Conservation (phyloP, 2,888 invertebrate genomes). For the Conus canariensis region DNA sequence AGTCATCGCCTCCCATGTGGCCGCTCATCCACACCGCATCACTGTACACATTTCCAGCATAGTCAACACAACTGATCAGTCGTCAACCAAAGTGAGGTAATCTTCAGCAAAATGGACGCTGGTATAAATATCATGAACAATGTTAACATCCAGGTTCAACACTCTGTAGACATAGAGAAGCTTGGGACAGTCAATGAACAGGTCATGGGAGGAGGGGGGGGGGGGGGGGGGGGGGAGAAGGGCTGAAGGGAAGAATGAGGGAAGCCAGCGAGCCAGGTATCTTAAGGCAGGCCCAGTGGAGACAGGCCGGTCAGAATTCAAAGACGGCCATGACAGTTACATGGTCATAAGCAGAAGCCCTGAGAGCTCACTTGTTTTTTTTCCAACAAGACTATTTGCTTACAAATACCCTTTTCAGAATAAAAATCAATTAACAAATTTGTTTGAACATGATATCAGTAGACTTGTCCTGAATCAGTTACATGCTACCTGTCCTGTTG, state of each 20-base stretch:
- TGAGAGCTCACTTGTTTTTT: not conserved
- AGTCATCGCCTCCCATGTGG: not conserved
- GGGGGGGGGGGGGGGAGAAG: not conserved
- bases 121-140: slow-evolving; percentile 28
- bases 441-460: too few species aligned
- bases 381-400: too few species aligned
- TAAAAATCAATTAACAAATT: too few species aligned
- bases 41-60: not conserved
- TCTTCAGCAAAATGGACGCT: slow-evolving; percentile 17
- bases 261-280: not conserved
- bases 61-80: not conserved
- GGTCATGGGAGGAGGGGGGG: not conserved
- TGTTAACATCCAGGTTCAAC: slow-evolving; percentile 6
- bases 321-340: not conserved
- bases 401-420: too few species aligned
- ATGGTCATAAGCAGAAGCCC: not conserved
- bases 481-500: too few species aligned
- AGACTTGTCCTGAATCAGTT: too few species aligned
- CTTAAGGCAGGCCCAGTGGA: not conserved
- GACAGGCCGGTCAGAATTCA: not conserved
- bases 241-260: not conserved
- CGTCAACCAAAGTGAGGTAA: slow-evolving; percentile 29
- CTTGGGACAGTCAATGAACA: not conserved
- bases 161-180: not conserved
- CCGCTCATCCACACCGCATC: not conserved